Evolutionary conservation across 2,888 invertebrate species (phyloP).

Genomic region (Eledone cirrhosa): DNA sequence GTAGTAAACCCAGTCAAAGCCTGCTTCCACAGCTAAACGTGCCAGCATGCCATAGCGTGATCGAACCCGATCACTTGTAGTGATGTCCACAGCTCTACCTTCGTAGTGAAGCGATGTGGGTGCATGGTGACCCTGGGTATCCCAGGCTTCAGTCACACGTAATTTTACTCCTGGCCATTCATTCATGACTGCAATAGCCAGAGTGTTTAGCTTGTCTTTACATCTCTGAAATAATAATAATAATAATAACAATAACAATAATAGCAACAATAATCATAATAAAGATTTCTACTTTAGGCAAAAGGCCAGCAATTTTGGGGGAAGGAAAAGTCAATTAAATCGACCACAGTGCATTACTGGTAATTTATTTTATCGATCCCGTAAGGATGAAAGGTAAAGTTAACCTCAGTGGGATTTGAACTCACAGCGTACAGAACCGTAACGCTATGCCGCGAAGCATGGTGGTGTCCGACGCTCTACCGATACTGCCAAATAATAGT

Average conservation of each 20-base stretch:
- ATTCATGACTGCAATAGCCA: constrained; percentile 97
- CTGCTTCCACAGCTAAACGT: constrained; percentile 92
- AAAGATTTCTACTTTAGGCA: too few species aligned
- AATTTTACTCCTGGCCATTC: constrained; percentile 96
- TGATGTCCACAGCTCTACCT: constrained; percentile 94
- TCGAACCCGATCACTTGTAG: constrained; percentile 90
- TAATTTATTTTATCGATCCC: too few species aligned
- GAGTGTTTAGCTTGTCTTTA: constrained; percentile 91
- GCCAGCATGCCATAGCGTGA: constrained; percentile 96
- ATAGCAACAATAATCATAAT: too few species aligned
- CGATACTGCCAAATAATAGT: too few species aligned
- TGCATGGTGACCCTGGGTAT: constrained; percentile 80
- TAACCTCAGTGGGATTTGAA: too few species aligned
- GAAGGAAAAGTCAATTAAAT: too few species aligned
- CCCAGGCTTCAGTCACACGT: constrained; percentile 95
- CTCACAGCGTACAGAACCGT: too few species aligned
- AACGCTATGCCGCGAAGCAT: too few species aligned
- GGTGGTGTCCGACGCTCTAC: too few species aligned
- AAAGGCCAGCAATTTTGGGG: too few species aligned
- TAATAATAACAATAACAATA: not conserved
- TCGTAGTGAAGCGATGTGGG: constrained; percentile 93
- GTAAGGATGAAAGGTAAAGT: too few species aligned
- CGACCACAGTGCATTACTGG: too few species aligned
- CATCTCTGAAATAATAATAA: constrained; percentile 80
- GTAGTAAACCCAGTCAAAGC: constrained; percentile 99